Evolutionary conservation across 64 coral and sea anemone species (phyloP).

Genomic region (Astreopora myriophthalma): DNA sequence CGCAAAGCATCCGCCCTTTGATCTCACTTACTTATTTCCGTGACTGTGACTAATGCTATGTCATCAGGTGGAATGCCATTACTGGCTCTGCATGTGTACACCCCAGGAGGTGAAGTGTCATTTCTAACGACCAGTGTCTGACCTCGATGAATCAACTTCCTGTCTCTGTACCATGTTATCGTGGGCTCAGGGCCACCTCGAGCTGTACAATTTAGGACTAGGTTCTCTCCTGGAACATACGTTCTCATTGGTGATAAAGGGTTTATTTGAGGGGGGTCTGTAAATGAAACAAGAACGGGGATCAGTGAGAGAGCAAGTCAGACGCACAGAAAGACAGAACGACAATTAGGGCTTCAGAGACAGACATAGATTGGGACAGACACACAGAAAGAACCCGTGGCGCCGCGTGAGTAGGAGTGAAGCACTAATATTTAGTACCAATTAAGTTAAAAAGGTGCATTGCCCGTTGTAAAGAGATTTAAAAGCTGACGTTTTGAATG

Average conservation of each 20-base stretch:
- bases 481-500: background rate
- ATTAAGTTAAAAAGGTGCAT: too few species aligned
- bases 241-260: background rate
- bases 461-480: background rate
- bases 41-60: background rate
- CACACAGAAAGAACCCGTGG: background rate
- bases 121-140: conserved; percentile 1
- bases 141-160: background rate
- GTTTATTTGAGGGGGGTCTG: conserved; percentile 8
- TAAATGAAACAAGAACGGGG: background rate
- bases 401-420: too few species aligned
- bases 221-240: background rate
- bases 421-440: too few species aligned
- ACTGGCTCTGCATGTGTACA: conserved; percentile 26
- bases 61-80: conserved; percentile 35
- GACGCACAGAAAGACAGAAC: background rate
- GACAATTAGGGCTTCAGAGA: background rate
- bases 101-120: background rate
- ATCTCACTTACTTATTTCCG: background rate
- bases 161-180: conserved; percentile 36
- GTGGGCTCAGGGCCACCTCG: conserved; percentile 17
- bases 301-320: background rate
- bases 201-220: background rate
- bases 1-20: too few species aligned
- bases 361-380: background rate